Percentiles rank a stretch among this genome's conserved stretches.
phyloP scores from a whole-genome alignment of 1,140 invertebrate genomes.

The Aphelinus certus region DNA sequence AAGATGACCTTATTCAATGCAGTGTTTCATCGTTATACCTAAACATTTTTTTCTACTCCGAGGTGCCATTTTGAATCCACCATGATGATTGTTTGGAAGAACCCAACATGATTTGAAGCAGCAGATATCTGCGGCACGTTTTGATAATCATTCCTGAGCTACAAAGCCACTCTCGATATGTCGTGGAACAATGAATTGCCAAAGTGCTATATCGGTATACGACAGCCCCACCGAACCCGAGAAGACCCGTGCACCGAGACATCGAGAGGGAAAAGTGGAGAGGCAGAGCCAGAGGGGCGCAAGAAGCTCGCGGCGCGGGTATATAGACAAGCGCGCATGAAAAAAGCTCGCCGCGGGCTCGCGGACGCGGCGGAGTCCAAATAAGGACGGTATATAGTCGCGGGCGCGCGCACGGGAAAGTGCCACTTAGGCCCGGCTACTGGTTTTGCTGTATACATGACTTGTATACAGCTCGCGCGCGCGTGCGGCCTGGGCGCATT shows the following conservation, averaged over 20 bases:
- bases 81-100: too few relatives aligned
- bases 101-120: too few relatives aligned
- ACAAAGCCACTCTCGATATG: too few relatives aligned
- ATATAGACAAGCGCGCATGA: background rate
- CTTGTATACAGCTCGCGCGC: background rate
- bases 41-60: too few relatives aligned
- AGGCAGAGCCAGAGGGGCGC: slow-evolving; percentile 9
- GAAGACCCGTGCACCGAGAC: background rate
- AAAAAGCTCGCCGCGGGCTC: background rate
- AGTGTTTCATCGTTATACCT: too few relatives aligned
- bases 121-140: too few relatives aligned
- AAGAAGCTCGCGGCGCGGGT: background rate
- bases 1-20: too few relatives aligned
- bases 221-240: too few relatives aligned
- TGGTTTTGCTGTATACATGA: slow-evolving; percentile 6
- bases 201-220: too few relatives aligned
- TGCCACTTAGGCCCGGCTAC: slow-evolving; percentile 30
- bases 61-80: too few relatives aligned
- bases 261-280: slow-evolving; percentile 3
- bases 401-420: slow-evolving; percentile 20
- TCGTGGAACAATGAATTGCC: too few relatives aligned
- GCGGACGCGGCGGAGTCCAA: slow-evolving; percentile 7
- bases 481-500: background rate
- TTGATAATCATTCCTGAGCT: too few relatives aligned
- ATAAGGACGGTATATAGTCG: slow-evolving; percentile 21